Evolutionary conservation across 2,797 vertebrate genomes (phyloP).

Genomic region (Labroides dimidiatus): DNA sequence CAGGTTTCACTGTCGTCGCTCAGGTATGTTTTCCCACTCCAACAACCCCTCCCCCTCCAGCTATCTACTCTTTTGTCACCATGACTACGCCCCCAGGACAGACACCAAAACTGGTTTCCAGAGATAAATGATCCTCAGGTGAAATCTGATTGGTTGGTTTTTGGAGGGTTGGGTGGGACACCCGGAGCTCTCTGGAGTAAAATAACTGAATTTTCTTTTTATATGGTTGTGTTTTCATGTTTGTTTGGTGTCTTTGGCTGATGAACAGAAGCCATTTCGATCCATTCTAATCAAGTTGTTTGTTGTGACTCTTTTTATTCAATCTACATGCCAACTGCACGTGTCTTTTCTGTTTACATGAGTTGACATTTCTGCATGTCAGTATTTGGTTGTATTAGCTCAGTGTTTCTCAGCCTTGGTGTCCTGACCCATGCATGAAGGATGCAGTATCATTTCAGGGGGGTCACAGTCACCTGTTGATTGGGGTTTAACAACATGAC

Average conservation of each 20-base stretch:
- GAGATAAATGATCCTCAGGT: neutral
- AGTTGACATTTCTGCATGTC: too few relatives aligned
- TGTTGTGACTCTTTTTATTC: too few relatives aligned
- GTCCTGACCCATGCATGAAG: too few relatives aligned
- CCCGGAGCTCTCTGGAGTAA: neutral
- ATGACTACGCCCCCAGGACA: constrained; percentile 11
- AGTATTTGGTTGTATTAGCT: too few relatives aligned
- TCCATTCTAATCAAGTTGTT: too few relatives aligned
- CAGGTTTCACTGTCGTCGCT: constrained; percentile 60
- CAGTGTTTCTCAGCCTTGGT: too few relatives aligned
- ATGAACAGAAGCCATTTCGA: too few relatives aligned
- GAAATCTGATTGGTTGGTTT: neutral
- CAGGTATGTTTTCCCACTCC: constrained; percentile 44
- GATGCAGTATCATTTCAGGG: too few relatives aligned
- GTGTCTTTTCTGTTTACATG: too few relatives aligned
- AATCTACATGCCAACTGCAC: too few relatives aligned
- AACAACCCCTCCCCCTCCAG: neutral
- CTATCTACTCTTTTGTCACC: constrained; percentile 17
- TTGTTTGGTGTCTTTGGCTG: neutral
- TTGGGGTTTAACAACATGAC: too few relatives aligned
- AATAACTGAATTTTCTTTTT: neutral
- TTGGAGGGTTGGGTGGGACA: neutral
- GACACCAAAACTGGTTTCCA: constrained; percentile 49
- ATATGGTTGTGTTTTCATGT: constrained; percentile 3
- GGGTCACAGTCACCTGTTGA: too few relatives aligned